Evolutionary conservation across 2,888 invertebrate genomes (phyloP).

Genomic region (Phengaris arion): DNA sequence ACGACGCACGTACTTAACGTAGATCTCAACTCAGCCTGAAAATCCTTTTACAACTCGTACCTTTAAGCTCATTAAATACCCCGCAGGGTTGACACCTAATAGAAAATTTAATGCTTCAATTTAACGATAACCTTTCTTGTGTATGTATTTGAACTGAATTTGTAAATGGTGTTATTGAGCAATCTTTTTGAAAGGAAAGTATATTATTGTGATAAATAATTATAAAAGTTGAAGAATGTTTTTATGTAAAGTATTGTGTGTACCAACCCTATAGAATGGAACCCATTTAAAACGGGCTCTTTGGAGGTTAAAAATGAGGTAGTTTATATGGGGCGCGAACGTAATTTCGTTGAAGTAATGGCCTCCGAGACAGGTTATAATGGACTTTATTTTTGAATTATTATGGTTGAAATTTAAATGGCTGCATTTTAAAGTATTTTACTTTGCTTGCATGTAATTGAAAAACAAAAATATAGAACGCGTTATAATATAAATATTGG

Average conservation of each 20-base stretch:
- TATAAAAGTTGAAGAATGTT: background rate
- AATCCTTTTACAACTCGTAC: slow-evolving; percentile 38
- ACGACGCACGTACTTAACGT: slow-evolving; percentile 36
- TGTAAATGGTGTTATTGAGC: background rate
- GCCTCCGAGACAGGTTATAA: slow-evolving; percentile 29
- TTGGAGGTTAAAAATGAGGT: slow-evolving; percentile 36
- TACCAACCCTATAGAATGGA: slow-evolving; percentile 6
- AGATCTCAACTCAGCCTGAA: slow-evolving; percentile 35
- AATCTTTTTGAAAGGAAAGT: no score
- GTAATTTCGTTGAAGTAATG: slow-evolving; percentile 34
- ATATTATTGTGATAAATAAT: background rate
- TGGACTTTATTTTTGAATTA: slow-evolving; percentile 29
- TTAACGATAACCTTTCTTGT: background rate
- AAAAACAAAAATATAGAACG: slow-evolving; percentile 24
- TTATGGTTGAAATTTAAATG: slow-evolving; percentile 34
- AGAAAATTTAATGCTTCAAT: background rate
- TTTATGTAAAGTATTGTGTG: background rate
- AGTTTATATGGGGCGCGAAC: slow-evolving; percentile 34
- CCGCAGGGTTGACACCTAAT: background rate
- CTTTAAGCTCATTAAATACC: slow-evolving; percentile 27
- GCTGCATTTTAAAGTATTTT: background rate
- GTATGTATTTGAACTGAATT: background rate
- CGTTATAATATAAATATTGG: background rate
- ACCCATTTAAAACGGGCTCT: slow-evolving; percentile 26
- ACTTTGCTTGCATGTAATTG: slow-evolving; percentile 20